Percentiles rank a stretch among this genome's conserved stretches.
Evolutionary conservation across 2,113 vertebrate species (phyloP).

Genomic region (Psittacara wagleri): DNA sequence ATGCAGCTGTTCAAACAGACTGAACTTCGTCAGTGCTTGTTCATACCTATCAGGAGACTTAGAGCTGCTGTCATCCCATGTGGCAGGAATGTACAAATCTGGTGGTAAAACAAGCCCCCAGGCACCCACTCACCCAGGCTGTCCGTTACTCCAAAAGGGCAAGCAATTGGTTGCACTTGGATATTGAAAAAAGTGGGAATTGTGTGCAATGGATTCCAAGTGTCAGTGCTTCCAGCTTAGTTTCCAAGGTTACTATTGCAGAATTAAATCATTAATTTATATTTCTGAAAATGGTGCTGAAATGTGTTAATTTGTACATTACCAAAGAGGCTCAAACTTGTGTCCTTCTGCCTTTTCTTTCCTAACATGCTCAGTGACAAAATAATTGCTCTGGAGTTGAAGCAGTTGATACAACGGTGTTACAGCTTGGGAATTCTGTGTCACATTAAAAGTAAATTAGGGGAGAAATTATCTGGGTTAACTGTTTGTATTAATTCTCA

Average conservation of each 20-base stretch:
- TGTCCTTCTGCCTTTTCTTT: constrained; percentile 41
- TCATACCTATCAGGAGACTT: constrained; percentile 29
- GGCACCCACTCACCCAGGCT: constrained; percentile 6
- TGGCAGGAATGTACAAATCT: neutral
- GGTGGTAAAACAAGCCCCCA: neutral
- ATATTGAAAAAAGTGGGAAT: neutral
- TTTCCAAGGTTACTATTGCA: constrained; percentile 52
- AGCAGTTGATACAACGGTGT: neutral
- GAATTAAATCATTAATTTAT: constrained; percentile 52
- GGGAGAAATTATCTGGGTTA: neutral
- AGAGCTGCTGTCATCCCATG: neutral
- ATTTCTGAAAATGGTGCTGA: constrained; percentile 39
- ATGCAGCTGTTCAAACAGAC: constrained; percentile 69
- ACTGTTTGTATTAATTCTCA: neutral
- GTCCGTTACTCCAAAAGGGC: constrained; percentile 43
- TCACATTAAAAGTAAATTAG: neutral
- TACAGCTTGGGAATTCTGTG: neutral
- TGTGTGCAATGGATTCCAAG: neutral
- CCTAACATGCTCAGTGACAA: neutral
- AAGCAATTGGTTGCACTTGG: constrained; percentile 45
- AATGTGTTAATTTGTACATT: constrained; percentile 49
- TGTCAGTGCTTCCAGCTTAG: constrained; percentile 4
- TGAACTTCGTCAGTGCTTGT: constrained; percentile 23
- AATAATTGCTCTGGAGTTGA: constrained; percentile 33
- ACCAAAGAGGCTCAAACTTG: constrained; percentile 15